A percentile compares a stretch with the other conserved stretches of the same genome.
phyloP scores from a whole-genome alignment of 2,113 vertebrate genomes.

The Theristicus caerulescens region DNA sequence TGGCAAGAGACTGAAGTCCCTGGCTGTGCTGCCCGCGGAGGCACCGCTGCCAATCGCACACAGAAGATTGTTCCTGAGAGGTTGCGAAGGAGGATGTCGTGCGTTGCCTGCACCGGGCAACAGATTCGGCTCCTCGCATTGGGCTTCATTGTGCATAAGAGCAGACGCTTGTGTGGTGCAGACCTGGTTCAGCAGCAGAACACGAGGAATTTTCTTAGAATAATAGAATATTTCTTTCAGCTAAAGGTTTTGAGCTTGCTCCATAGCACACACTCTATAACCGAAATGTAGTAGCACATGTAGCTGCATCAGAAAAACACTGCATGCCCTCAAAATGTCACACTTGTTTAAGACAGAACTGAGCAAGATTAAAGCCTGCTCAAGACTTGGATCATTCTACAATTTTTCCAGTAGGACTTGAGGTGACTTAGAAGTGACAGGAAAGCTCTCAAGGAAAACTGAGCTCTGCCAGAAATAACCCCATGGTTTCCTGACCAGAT shows the following conservation, averaged over 20 bases:
- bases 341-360: neutral
- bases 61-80: accelerated
- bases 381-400: neutral
- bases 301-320: neutral
- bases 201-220: neutral
- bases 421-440: neutral
- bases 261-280: accelerated
- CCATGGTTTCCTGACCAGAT: neutral
- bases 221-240: neutral
- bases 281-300: accelerated
- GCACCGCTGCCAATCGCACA: neutral
- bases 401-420: neutral
- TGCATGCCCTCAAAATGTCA: conserved; percentile 31
- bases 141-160: accelerated
- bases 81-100: neutral
- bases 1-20: neutral
- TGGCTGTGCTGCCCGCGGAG: neutral
- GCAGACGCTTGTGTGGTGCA: neutral
- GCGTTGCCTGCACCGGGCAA: neutral
- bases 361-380: conserved; percentile 26
- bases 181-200: neutral
- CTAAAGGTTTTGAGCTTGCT: neutral
- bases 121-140: accelerated
- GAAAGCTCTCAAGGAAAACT: neutral
- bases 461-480: neutral